A percentile compares a stretch with the other conserved stretches of the same genome.
phyloP scores from a whole-genome alignment of 2,888 invertebrate species.

The Phaonia tiefii region DNA sequence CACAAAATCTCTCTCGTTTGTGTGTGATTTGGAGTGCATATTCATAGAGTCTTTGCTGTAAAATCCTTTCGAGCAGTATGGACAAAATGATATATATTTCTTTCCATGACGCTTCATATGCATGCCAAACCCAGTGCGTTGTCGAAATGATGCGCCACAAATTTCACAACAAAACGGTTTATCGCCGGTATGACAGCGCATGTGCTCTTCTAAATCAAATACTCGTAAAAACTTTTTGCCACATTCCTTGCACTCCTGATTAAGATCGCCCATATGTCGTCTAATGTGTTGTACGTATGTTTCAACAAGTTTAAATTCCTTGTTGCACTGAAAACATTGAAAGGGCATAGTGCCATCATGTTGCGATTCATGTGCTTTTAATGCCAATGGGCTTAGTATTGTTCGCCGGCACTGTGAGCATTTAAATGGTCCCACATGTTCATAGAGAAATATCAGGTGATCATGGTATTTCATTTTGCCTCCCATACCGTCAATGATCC shows the following conservation, averaged over 20 bases:
- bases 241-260: constrained; percentile 59
- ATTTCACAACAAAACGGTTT: constrained; percentile 62
- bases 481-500: background rate
- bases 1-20: constrained; percentile 51
- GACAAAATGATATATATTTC: constrained; percentile 54
- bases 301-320: constrained; percentile 41
- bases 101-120: constrained; percentile 59
- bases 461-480: constrained; percentile 46
- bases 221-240: constrained; percentile 59
- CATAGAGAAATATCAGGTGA: constrained; percentile 52
- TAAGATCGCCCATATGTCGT: constrained; percentile 61
- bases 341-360: constrained; percentile 52
- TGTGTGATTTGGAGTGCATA: constrained; percentile 62
- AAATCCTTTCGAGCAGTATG: constrained; percentile 56
- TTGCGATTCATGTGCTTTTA: constrained; percentile 56
- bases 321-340: constrained; percentile 55
- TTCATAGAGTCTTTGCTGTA: constrained; percentile 57
- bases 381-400: constrained; percentile 44
- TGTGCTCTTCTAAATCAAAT: constrained; percentile 54
- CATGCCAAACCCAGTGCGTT: constrained; percentile 48
- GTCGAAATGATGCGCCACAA: constrained; percentile 60
- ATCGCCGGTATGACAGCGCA: constrained; percentile 63
- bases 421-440: constrained; percentile 57
- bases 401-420: constrained; percentile 54
- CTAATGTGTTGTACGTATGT: constrained; percentile 59